phyloP scores from a whole-genome alignment of 2,113 vertebrate genomes.

The Apodemus sylvaticus region DNA sequence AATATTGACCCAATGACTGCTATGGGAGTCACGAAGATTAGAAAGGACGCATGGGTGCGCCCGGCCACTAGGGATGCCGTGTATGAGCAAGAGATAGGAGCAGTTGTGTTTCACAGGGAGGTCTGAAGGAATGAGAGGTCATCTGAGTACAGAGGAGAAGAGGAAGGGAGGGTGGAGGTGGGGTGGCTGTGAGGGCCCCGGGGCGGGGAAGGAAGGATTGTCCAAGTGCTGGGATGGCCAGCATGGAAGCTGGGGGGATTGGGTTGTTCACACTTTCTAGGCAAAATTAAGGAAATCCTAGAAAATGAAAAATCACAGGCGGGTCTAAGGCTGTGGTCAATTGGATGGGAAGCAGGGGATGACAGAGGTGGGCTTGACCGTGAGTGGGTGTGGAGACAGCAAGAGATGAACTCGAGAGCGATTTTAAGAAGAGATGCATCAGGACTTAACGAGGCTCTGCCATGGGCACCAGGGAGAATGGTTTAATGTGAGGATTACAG shows the following conservation, averaged over 20 bases:
- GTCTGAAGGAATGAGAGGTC: not conserved
- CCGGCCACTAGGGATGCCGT: not conserved
- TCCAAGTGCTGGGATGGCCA: not conserved
- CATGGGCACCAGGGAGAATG: not conserved
- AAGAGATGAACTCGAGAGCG: not conserved
- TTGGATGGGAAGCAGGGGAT: not conserved
- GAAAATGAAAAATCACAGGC: not conserved
- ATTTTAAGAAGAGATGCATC: not conserved
- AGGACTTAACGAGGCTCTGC: not conserved
- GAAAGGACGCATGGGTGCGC: not conserved
- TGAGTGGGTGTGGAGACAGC: not conserved
- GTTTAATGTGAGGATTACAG: not conserved
- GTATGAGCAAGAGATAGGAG: not conserved
- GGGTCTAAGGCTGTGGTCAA: not conserved
- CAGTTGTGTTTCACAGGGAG: not conserved
- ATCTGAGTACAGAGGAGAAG: not conserved
- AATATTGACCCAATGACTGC: not conserved
- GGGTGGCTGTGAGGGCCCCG: not conserved
- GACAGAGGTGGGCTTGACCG: too few species aligned
- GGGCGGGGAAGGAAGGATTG: not conserved
- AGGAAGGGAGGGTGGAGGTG: not conserved
- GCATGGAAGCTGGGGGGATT: not conserved
- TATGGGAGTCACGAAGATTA: not conserved
- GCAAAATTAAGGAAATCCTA: not conserved
- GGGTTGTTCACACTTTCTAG: not conserved